Evolutionary conservation across 2,888 invertebrate species (phyloP).

Genomic region (Darwinula stevensoni): DNA sequence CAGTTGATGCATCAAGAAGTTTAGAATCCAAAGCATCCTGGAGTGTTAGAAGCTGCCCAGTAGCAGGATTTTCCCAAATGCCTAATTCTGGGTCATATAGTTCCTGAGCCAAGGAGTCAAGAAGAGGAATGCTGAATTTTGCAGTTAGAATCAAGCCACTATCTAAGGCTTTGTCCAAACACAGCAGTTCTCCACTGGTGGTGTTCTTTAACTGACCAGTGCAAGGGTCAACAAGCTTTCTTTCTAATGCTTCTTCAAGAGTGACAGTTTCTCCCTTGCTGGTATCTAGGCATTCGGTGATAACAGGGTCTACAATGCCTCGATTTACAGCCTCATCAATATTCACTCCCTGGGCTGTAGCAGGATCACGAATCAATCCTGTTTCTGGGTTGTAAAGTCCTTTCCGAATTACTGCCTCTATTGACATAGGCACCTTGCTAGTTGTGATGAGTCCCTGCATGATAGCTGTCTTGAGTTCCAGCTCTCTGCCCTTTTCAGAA

Average conservation of each 20-base stretch:
- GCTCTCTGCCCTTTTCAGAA: constrained; percentile 26
- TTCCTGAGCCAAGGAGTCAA: constrained; percentile 7
- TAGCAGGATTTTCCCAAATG: too few species aligned
- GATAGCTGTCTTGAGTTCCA: constrained; percentile 37
- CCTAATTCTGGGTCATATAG: constrained; percentile 1
- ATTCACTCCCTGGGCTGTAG: constrained; percentile 35
- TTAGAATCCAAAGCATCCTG: too few species aligned
- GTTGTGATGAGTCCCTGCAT: constrained; percentile 34
- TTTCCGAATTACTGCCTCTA: constrained; percentile 20
- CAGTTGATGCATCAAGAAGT: too few species aligned
- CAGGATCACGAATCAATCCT: constrained; percentile 31
- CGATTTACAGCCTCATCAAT: constrained; percentile 44
- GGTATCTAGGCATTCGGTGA: constrained; percentile 22
- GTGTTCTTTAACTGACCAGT: constrained; percentile 33
- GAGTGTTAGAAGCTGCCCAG: too few species aligned
- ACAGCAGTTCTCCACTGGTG: constrained; percentile 29
- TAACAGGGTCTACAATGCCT: constrained; percentile 47
- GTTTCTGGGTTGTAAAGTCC: constrained; percentile 15
- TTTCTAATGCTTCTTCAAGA: constrained; percentile 20
- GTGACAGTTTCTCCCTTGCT: constrained; percentile 28
- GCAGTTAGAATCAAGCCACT: constrained; percentile 23
- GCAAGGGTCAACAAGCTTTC: constrained; percentile 25
- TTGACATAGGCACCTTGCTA: constrained; percentile 36
- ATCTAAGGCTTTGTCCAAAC: constrained; percentile 38
- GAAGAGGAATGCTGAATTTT: constrained; percentile 7